Base-by-base conservation (phyloP, 2,797 vertebrate species). In the Chelidonichthys spinosus region DNA sequence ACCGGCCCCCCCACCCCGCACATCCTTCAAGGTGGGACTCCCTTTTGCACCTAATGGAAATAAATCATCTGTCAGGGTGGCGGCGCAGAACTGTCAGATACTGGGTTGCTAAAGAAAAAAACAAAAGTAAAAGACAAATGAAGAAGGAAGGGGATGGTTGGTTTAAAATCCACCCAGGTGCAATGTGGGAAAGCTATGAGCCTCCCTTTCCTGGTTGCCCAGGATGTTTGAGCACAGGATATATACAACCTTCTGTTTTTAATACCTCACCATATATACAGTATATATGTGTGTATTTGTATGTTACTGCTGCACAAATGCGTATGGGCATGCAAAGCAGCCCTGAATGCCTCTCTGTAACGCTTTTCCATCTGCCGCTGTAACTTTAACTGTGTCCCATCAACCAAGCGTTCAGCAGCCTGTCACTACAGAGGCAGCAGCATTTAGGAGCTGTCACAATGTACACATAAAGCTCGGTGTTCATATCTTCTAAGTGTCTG, bases 321-420 rank as follows among this genome's bases (percentile, higher is more conserved):
- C 69, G 56, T 60, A 63, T 25, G 84, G 78, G 73, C 84, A 87
- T 82, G 85, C 76, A 78, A 87, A 89, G 78, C 67, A 76, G 74
- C 79, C 72, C 82, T 61, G 70, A 79, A 78, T 74, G 84, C 72
- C 74, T 78, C 74, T 68, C 68, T 42, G 67, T 79, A 90, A 77
- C 40, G 67, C 78, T 92, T 92, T 91, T 87, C 90, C 90, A 93
- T 91, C 87, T 92, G 91, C 85, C 69, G 84, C 85, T 85, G 86
- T 87, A 91, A 92, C 85, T 89, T 90, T 90, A 87, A 92, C 91
- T 86, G 84, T 74, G 79, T 76, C 82, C 85, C 87, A 88, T 89
- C 87, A 89, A 89, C 85, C 81, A 78, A 47, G 85, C 18, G 63
- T 72, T 89, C 86, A 86, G 79, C 85, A 25, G 81, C 76, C 88